Percentiles rank a stretch among this genome's conserved stretches.
phyloP scores from a whole-genome alignment of 2,113 vertebrate species.

The Melanerpes aurifrons region DNA sequence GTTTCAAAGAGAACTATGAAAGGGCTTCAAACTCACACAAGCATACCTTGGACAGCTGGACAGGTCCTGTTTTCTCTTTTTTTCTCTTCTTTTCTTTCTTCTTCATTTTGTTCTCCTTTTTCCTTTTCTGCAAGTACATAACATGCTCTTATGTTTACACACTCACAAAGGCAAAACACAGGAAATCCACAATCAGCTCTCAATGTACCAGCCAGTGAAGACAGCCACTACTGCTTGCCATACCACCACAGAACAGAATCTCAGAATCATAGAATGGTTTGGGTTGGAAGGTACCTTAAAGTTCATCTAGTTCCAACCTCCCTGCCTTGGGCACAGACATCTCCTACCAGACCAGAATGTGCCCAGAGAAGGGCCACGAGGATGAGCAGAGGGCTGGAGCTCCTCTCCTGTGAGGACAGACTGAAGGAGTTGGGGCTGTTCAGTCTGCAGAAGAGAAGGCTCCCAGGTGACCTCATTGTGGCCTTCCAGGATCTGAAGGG shows the following conservation, averaged over 20 bases:
- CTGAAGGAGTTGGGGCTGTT: too few relatives aligned
- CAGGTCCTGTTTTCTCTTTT: conserved; percentile 81
- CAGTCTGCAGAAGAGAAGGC: too few relatives aligned
- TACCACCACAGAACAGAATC: background rate
- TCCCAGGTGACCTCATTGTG: too few relatives aligned
- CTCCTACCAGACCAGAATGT: too few relatives aligned
- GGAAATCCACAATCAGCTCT: background rate
- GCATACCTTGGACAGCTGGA: conserved; percentile 90
- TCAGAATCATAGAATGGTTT: too few relatives aligned
- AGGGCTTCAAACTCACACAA: background rate
- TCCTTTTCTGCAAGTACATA: conserved; percentile 78
- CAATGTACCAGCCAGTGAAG: background rate
- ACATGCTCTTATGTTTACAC: background rate
- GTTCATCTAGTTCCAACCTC: too few relatives aligned
- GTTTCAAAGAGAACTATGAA: background rate
- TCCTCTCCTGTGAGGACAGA: too few relatives aligned
- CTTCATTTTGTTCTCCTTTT: conserved; percentile 87
- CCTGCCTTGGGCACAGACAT: too few relatives aligned
- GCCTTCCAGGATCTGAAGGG: too few relatives aligned
- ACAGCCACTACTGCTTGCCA: background rate
- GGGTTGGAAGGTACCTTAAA: too few relatives aligned
- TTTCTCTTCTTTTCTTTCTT: conserved; percentile 87
- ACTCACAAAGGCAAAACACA: background rate
- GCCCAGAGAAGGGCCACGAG: too few relatives aligned
- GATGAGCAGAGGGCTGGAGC: too few relatives aligned